Conservation (phyloP, 2,888 invertebrate species). For the Lissocephala sabroskyi region DNA sequence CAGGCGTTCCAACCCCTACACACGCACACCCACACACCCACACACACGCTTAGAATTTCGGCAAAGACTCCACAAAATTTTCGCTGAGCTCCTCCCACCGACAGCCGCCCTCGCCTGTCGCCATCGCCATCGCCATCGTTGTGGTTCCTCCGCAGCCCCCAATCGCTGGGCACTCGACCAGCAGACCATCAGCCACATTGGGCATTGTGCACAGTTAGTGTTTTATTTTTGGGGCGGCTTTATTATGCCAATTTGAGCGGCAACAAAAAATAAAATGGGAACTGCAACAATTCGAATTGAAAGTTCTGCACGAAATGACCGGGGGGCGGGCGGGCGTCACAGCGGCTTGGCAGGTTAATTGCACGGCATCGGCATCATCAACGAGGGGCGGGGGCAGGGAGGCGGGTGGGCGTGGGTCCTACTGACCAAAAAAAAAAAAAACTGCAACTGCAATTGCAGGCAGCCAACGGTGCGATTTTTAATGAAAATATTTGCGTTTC, state of each 20-base stretch:
- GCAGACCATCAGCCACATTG: constrained; percentile 34
- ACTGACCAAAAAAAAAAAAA: neutral
- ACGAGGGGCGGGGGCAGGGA: no score
- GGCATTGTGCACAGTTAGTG: no score
- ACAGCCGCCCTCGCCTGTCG: no score
- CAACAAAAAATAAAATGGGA: no score
- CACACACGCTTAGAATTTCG: constrained; percentile 19
- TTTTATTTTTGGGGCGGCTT: neutral
- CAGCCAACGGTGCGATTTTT: no score
- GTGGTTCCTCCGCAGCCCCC: no score
- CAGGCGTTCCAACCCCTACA: constrained; percentile 2
- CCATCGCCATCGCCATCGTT: no score
- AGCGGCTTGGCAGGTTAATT: constrained; percentile 56
- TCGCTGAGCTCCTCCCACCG: neutral
- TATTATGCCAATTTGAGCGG: constrained; percentile 18
- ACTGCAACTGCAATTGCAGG: no score
- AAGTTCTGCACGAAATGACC: constrained; percentile 24
- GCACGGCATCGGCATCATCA: constrained; percentile 22
- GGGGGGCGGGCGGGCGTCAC: constrained; percentile 46
- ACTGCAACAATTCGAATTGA: constrained; percentile 29
- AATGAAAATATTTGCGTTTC: no score
- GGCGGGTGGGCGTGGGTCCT: neutral
- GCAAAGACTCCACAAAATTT: neutral
- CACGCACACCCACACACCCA: constrained; percentile 3
- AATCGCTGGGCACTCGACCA: no score